phyloP scores from a whole-genome alignment of 30 jellyfish, hydroid and myxozoan species.

The Cassiopea xamachana region DNA sequence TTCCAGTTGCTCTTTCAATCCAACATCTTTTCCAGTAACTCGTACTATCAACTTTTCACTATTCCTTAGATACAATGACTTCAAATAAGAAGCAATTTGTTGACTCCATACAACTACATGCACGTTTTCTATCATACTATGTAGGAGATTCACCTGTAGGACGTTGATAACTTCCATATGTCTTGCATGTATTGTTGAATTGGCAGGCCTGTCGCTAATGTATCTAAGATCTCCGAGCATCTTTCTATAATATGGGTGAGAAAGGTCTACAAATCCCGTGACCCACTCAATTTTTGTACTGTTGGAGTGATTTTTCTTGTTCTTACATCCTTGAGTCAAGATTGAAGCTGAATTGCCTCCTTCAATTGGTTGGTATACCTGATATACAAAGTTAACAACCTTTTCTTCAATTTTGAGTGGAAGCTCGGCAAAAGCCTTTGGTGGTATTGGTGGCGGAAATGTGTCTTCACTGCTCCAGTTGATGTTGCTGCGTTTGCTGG shows the following conservation, averaged over 20 bases:
- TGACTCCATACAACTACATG: conserved; percentile 13
- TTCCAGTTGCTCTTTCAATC: conserved; percentile 10
- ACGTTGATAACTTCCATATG: too few relatives aligned
- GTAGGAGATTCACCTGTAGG: neutral
- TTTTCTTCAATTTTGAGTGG: neutral
- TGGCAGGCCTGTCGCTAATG: too few relatives aligned
- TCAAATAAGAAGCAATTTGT: conserved; percentile 20
- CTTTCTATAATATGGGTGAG: too few relatives aligned
- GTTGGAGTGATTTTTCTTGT: neutral
- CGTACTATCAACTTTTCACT: conserved; percentile 17
- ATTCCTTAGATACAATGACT: neutral
- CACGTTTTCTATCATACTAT: neutral
- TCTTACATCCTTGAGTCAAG: neutral
- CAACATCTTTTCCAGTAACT: conserved; percentile 9
- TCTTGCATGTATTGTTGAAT: too few relatives aligned
- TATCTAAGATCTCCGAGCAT: too few relatives aligned
- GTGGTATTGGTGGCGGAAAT: neutral
- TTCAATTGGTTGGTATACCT: neutral
- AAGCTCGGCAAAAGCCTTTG: neutral
- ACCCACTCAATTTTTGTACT: too few relatives aligned
- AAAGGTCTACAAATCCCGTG: too few relatives aligned
- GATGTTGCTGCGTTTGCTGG: too few relatives aligned
- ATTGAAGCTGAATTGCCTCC: neutral
- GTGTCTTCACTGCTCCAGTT: too few relatives aligned
- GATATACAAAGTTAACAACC: neutral